phyloP scores from a whole-genome alignment of 2,113 vertebrate genomes.

The Carettochelys insculpta region DNA sequence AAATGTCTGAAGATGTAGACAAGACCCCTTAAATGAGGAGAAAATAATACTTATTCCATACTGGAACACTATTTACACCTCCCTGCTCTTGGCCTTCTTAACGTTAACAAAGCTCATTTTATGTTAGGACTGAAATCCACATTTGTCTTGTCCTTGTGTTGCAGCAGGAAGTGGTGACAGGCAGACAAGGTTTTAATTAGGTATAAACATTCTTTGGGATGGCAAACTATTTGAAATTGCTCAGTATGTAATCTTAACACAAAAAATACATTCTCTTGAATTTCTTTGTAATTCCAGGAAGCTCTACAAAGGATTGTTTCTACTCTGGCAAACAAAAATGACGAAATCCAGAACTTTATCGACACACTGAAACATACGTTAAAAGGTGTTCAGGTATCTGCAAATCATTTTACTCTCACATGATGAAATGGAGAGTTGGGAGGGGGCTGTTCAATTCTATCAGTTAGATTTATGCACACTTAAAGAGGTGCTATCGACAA shows the following conservation, averaged over 20 bases:
- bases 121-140: neutral
- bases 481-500: neutral
- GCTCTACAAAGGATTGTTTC: slow-evolving; percentile 90
- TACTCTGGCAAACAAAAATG: slow-evolving; percentile 91
- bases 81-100: neutral
- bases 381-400: slow-evolving; percentile 85
- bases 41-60: neutral
- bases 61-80: neutral
- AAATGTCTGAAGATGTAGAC: neutral
- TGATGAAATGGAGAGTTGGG: neutral
- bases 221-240: neutral
- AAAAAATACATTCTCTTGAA: neutral
- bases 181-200: neutral
- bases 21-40: neutral
- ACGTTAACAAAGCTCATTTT: neutral
- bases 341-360: slow-evolving; percentile 92
- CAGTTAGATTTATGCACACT: neutral
- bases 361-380: slow-evolving; percentile 84
- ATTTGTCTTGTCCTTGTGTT: neutral
- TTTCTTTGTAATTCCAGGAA: slow-evolving; percentile 81
- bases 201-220: neutral
- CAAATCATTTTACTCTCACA: neutral
- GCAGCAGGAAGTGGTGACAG: neutral
- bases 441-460: neutral
- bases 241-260: neutral